Base-by-base conservation (phyloP, 2,888 invertebrate species). In the Cataglyphis livida region DNA sequence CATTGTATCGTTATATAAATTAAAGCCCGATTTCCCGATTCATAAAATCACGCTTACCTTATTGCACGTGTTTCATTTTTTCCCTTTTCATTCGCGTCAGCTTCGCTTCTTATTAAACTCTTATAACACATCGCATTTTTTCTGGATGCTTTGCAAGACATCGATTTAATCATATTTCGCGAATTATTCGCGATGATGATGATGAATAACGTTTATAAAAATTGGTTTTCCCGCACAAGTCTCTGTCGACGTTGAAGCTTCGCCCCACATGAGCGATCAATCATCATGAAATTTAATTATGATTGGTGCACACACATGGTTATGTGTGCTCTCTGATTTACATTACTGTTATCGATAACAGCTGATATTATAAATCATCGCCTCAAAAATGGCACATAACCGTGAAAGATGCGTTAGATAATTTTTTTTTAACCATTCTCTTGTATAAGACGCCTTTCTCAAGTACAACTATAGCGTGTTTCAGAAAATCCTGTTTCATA, bases 281-380 rank as follows among this genome's bases (percentile, higher is more conserved):
- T 85, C 79, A 70, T 65, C 59, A 84, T 71, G 35, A 81, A 81
- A 57, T 75, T 75, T 83, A 86, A 84, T 86, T 64, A 75, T 81
- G 59, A 38, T 84, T 64, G 10, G 32, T 65, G 28, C 32, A 32
- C 32, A 7, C 51, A 51, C n/a, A n/a, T n/a, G 51, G 2, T 51
- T 51, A 21, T 21, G n/a, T 44, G 21, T 74, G 44, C 32, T 48
- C 28, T 75, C 44, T 75, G 28, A 65, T 75, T 74, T 21, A 41
- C 12, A 15, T 74, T 62, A 64, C 21, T 35, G 35, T 74, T 74
- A 65, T 65, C 44, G 21, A 65, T 21, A 41, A 32, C n/a, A 48
- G 32, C 32, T 41, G 38, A 21, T 2, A 51, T 51, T 51, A 51
- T 51, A 7, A 51, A 7, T 7, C 51, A 7, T 9, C 18, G 38